Percentiles rank a stretch among this genome's conserved stretches.
Evolutionary conservation across 2,888 invertebrate species (phyloP).

Genomic region (Habrosyne pyritoides): DNA sequence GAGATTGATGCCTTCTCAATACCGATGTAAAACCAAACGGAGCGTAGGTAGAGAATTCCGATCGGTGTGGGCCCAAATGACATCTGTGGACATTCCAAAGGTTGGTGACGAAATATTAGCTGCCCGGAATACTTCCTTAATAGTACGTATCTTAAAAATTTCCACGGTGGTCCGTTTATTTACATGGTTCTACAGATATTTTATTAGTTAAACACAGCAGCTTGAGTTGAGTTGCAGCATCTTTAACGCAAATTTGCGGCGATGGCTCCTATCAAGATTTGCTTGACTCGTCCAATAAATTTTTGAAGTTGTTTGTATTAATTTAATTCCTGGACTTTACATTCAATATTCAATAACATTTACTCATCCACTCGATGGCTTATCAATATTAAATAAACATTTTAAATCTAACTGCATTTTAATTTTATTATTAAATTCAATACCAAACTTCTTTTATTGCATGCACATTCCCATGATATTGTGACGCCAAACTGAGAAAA

Average conservation of each 20-base stretch:
- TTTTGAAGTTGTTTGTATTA: background rate
- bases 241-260: background rate
- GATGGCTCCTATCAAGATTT: conserved; percentile 1
- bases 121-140: conserved; percentile 37
- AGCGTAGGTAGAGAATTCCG: conserved; percentile 71
- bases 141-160: conserved; percentile 1
- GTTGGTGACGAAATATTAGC: conserved; percentile 38
- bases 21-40: background rate
- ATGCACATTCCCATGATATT: conserved; percentile 40
- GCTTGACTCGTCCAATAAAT: background rate
- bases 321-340: background rate
- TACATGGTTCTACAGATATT: background rate
- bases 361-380: background rate
- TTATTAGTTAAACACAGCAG: background rate
- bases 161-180: background rate
- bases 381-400: background rate
- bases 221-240: background rate
- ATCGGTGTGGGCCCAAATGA: conserved; percentile 61
- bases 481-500: conserved; percentile 24
- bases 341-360: background rate
- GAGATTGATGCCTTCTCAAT: conserved; percentile 8
- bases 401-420: background rate
- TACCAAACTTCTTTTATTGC: conserved; percentile 39
- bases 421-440: conserved; percentile 15
- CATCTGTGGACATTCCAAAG: conserved; percentile 47